Conservation (phyloP, 2,797 vertebrate species). For the Semaprochilodus insignis region DNA sequence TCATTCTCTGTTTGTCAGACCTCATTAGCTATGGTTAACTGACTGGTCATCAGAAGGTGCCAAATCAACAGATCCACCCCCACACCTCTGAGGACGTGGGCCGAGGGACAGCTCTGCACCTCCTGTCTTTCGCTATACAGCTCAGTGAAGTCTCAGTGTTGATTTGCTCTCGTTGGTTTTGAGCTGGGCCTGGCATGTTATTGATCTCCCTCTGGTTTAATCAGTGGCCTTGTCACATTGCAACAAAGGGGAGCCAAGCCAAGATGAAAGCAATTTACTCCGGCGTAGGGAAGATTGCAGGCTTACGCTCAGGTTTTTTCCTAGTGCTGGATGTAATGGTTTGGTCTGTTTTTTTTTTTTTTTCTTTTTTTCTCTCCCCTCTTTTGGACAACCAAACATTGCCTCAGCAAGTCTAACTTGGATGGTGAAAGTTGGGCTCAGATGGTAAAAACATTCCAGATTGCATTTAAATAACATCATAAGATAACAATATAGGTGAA, state of each 20-base stretch:
- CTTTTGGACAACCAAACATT: slow-evolving; percentile 23
- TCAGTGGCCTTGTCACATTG: slow-evolving; percentile 85
- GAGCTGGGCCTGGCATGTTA: slow-evolving; percentile 76
- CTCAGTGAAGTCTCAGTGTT: slow-evolving; percentile 68
- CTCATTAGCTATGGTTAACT: slow-evolving; percentile 60
- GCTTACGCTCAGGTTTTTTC: slow-evolving; percentile 72
- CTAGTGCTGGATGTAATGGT: slow-evolving; percentile 43
- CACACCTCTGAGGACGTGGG: slow-evolving; percentile 44
- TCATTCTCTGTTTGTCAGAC: slow-evolving; percentile 59
- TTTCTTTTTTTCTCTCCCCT: neutral
- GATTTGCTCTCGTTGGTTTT: slow-evolving; percentile 76
- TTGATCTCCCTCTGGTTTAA: slow-evolving; percentile 83
- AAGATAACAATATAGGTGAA: neutral
- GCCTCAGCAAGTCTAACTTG: slow-evolving; percentile 3
- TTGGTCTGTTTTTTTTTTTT: slow-evolving; percentile 14
- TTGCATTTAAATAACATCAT: slow-evolving; percentile 1
- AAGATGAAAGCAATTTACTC: slow-evolving; percentile 86
- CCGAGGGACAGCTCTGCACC: slow-evolving; percentile 25
- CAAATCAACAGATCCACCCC: slow-evolving; percentile 49
- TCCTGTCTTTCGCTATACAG: slow-evolving; percentile 4
- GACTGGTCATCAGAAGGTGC: slow-evolving; percentile 59
- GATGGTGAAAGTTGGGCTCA: slow-evolving; percentile 4
- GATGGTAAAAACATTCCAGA: neutral
- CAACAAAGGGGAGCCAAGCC: slow-evolving; percentile 78
- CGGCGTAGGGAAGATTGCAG: slow-evolving; percentile 77